These are phyloP conservation scores for cat (Felis catus) DNA, from an alignment of 2,113 vertebrate species.

Conservation along the genomic window DNA sequence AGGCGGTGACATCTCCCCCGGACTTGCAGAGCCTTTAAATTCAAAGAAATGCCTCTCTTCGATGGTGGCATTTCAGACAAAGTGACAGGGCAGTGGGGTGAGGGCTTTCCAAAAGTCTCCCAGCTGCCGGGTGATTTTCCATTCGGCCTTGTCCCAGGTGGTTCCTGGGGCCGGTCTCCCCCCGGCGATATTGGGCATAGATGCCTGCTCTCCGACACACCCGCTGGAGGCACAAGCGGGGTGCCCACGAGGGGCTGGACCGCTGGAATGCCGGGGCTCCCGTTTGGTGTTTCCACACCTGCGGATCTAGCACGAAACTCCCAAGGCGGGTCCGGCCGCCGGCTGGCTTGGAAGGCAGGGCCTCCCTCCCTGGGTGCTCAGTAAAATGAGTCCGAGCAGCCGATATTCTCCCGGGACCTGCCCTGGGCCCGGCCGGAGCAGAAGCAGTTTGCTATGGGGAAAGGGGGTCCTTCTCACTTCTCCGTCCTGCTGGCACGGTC, in stretches of 20 bases:
- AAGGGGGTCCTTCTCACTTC: background rate
- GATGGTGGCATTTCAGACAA: background rate
- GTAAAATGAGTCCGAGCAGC: background rate
- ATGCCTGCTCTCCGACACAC: background rate
- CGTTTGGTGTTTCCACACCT: background rate
- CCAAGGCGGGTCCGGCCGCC: background rate
- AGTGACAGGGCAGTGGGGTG: background rate
- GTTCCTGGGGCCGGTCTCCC: background rate
- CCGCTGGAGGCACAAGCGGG: background rate
- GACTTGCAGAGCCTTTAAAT: background rate
- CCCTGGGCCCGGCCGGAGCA: background rate
- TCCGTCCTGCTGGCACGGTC: background rate
- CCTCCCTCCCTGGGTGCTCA: background rate
- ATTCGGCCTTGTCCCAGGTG: background rate
- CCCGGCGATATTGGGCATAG: rapidly evolving
- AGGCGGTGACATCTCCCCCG: background rate
- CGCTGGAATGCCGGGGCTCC: too few species aligned
- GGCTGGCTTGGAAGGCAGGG: background rate
- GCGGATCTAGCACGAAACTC: background rate
- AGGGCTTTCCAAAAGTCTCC: background rate
- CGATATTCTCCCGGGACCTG: background rate
- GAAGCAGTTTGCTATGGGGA: rapidly evolving
- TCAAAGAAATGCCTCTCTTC: background rate
- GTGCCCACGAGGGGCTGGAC: background rate
- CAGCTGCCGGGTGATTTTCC: background rate